phyloP scores from a whole-genome alignment of 2,888 invertebrate genomes.

The Habroteleia sp. region DNA sequence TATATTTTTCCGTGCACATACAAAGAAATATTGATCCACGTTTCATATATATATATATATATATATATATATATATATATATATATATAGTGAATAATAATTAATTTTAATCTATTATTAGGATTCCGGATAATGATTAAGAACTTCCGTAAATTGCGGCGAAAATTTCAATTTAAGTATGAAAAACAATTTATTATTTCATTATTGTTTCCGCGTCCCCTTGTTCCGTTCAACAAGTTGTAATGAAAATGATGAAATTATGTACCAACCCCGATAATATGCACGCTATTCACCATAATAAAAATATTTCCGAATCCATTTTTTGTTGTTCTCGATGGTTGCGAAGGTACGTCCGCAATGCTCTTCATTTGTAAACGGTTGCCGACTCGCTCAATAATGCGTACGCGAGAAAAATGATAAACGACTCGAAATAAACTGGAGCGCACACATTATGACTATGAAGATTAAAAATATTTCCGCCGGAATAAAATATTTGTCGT shows the following conservation, averaged over 20 bases:
- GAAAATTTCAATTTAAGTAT: slow-evolving; percentile 11
- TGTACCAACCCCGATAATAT: slow-evolving; percentile 33
- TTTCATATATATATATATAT: too few species aligned
- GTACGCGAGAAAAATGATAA: slow-evolving; percentile 55
- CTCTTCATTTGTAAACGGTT: slow-evolving; percentile 45
- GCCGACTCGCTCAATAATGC: slow-evolving; percentile 58
- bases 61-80: too few species aligned
- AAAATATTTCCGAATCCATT: slow-evolving; percentile 43
- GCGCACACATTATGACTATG: slow-evolving; percentile 42
- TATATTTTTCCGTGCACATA: too few species aligned
- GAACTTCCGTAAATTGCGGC: slow-evolving; percentile 10
- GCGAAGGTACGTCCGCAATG: slow-evolving; percentile 42
- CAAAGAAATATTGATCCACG: too few species aligned
- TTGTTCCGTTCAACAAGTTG: slow-evolving; percentile 38
- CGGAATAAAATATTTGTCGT: slow-evolving; percentile 32
- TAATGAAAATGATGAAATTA: slow-evolving; percentile 54
- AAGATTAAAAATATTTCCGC: slow-evolving; percentile 54
- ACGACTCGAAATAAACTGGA: slow-evolving; percentile 51
- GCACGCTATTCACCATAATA: slow-evolving; percentile 40
- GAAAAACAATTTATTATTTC: slow-evolving; percentile 10
- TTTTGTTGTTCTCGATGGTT: slow-evolving; percentile 16
- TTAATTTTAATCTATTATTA: slow-evolving; percentile 24
- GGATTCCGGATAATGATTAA: slow-evolving; percentile 11
- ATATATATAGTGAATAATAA: slow-evolving; percentile 3
- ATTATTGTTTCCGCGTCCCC: slow-evolving; percentile 10